These are phyloP conservation scores for Parazoanthus atlanticus DNA, from an alignment of 92 coral and sea anemone species.

Conservation along the genomic window DNA sequence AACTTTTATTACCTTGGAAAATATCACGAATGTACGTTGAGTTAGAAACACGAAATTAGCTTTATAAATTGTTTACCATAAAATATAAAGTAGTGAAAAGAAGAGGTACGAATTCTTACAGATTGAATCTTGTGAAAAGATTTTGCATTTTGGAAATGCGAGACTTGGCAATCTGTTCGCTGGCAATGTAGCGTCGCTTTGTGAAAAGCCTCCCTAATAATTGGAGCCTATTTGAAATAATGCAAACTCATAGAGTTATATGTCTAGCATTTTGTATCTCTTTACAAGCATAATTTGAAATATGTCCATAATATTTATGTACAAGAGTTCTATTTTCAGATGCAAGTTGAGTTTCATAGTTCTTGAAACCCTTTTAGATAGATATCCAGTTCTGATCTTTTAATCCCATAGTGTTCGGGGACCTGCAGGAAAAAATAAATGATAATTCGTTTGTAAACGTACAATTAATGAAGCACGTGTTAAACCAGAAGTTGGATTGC, in stretches of 20 bases:
- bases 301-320: conserved; percentile 36
- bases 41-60: not conserved
- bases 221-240: conserved; percentile 17
- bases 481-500: conserved; percentile 9
- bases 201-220: conserved; percentile 10
- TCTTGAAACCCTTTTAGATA: conserved; percentile 89
- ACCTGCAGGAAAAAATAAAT: conserved; percentile 52
- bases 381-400: conserved; percentile 87
- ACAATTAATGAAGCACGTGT: conserved; percentile 29
- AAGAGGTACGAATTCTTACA: not conserved
- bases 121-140: not conserved
- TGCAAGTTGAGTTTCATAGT: conserved; percentile 36
- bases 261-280: conserved; percentile 26
- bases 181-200: not conserved
- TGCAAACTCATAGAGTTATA: conserved; percentile 37
- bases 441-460: conserved; percentile 24
- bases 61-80: conserved; percentile 13
- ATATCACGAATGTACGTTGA: not conserved
- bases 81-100: not conserved
- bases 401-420: conserved; percentile 90
- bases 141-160: conserved; percentile 34
- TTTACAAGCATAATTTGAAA: conserved; percentile 44
- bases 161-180: conserved; percentile 7
- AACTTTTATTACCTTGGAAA: conserved; percentile 16
- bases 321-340: conserved; percentile 32